A percentile compares a stretch with the other conserved stretches of the same genome.
Conservation (phyloP, 2,888 invertebrate species). For the Platerodrilus igneus region DNA sequence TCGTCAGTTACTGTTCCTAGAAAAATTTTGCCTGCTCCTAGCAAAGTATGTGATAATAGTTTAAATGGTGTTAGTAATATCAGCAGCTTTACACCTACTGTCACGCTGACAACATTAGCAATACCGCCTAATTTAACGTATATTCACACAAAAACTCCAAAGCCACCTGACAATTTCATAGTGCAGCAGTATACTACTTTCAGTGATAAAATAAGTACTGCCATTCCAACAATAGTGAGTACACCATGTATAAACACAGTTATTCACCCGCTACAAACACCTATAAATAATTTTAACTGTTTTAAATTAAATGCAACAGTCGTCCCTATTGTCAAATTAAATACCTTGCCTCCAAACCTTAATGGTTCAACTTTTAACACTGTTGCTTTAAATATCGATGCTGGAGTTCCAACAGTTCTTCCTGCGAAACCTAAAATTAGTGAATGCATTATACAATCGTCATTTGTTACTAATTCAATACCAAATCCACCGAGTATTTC, state of each 20-base stretch:
- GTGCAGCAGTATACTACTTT: conserved; percentile 44
- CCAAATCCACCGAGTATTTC: conserved; percentile 20
- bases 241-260: conserved; percentile 42
- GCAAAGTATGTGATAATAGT: conserved; percentile 39
- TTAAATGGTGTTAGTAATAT: conserved; percentile 30
- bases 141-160: conserved; percentile 45
- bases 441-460: conserved; percentile 19
- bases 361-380: conserved; percentile 26
- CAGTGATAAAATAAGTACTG: conserved; percentile 38
- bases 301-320: conserved; percentile 48
- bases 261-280: conserved; percentile 42
- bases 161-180: conserved; percentile 43
- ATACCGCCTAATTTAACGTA: conserved; percentile 45
- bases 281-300: conserved; percentile 45
- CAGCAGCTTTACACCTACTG: conserved; percentile 41
- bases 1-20: conserved; percentile 42
- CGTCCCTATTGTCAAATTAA: conserved; percentile 49
- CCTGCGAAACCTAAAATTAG: conserved; percentile 38
- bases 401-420: conserved; percentile 44
- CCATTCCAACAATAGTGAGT: conserved; percentile 43
- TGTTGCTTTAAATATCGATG: conserved; percentile 41
- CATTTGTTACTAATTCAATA: conserved; percentile 13
- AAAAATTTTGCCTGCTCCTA: conserved; percentile 47
- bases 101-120: conserved; percentile 43
- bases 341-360: conserved; percentile 37